phyloP scores from a whole-genome alignment of 2,797 vertebrate species.

The Semaprochilodus insignis region DNA sequence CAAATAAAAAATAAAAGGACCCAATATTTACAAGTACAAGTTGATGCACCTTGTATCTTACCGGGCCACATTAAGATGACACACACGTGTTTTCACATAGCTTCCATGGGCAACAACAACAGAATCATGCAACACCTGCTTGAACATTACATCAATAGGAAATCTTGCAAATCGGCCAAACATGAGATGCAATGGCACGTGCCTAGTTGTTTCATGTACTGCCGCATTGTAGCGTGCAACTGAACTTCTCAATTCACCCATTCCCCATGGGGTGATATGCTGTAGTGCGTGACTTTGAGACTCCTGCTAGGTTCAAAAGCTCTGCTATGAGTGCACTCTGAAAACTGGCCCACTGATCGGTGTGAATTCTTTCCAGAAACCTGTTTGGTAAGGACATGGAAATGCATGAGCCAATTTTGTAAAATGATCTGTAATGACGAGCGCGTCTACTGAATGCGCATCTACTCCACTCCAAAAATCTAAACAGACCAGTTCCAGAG shows the following conservation, averaged over 20 bases:
- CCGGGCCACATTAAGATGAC: slow-evolving; percentile 47
- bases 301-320: not conserved
- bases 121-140: slow-evolving; percentile 40
- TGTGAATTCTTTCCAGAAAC: slow-evolving; percentile 46
- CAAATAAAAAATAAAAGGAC: too few species aligned
- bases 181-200: slow-evolving; percentile 48
- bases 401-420: slow-evolving; percentile 54
- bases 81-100: slow-evolving; percentile 44
- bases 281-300: slow-evolving; percentile 45
- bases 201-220: slow-evolving; percentile 49
- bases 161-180: slow-evolving; percentile 44
- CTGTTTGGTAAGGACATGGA: slow-evolving; percentile 44
- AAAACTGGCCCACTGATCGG: slow-evolving; percentile 43
- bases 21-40: too few species aligned
- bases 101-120: slow-evolving; percentile 39
- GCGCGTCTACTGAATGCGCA: slow-evolving; percentile 41
- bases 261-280: slow-evolving; percentile 49
- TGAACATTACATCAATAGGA: slow-evolving; percentile 48
- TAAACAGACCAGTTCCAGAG: slow-evolving; percentile 57
- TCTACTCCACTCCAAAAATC: slow-evolving; percentile 60
- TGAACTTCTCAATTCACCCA: slow-evolving; percentile 53
- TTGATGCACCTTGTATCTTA: too few species aligned
- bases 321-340: slow-evolving; percentile 44
- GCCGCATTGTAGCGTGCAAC: slow-evolving; percentile 49
- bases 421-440: slow-evolving; percentile 56